Evolutionary conservation across 2,113 vertebrate species (phyloP).

Genomic region (Microcebus tavaratra): DNA sequence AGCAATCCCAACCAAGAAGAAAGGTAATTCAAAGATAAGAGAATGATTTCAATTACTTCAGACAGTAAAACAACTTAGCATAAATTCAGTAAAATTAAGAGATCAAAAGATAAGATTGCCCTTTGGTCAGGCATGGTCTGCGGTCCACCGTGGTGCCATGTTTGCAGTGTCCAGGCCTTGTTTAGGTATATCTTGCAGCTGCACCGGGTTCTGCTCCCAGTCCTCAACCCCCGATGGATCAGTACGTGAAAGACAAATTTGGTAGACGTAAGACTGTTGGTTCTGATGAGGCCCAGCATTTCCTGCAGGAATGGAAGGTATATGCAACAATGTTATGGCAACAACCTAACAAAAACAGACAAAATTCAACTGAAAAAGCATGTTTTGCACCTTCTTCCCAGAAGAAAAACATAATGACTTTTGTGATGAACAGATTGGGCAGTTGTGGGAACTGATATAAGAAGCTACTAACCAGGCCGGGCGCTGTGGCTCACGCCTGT

Average conservation of each 20-base stretch:
- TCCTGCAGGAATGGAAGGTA: neutral
- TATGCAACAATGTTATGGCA: slow-evolving; percentile 83
- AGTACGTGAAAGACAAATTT: neutral
- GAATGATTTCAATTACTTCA: neutral
- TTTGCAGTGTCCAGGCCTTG: neutral
- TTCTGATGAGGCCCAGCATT: neutral
- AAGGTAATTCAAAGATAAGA: neutral
- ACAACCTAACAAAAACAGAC: slow-evolving; percentile 86
- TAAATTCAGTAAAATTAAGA: slow-evolving; percentile 12
- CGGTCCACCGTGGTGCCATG: neutral
- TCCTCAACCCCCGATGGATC: neutral
- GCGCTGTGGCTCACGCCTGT: too few species aligned
- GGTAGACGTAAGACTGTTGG: neutral
- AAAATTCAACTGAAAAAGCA: slow-evolving; percentile 50
- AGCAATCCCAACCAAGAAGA: neutral
- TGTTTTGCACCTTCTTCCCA: slow-evolving; percentile 85
- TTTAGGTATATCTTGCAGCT: neutral
- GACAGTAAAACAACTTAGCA: neutral
- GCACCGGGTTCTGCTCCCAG: neutral
- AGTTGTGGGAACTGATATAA: slow-evolving; percentile 93
- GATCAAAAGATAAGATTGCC: neutral
- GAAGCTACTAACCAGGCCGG: slow-evolving; percentile 91
- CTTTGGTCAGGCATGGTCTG: neutral
- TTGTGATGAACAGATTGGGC: slow-evolving; percentile 92
- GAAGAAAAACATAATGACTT: slow-evolving; percentile 88